A percentile compares a stretch with the other conserved stretches of the same genome.
Evolutionary conservation across 2,113 vertebrate species (phyloP).

Genomic region (Panurus biarmicus): DNA sequence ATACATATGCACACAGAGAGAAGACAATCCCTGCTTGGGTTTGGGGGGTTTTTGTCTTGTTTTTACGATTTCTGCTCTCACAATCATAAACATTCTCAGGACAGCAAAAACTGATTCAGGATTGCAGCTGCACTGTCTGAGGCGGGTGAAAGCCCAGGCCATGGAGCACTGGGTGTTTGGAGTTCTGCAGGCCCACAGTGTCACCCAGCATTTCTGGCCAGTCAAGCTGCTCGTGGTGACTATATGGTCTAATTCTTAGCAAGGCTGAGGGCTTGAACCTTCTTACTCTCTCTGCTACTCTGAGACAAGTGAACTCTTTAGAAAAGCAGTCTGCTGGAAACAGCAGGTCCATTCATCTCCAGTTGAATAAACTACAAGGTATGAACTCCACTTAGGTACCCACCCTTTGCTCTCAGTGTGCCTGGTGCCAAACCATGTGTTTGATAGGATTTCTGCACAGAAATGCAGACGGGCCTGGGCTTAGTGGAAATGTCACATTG

Average conservation of each 20-base stretch:
- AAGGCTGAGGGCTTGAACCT: not conserved
- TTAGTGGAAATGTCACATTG: not conserved
- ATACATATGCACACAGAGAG: not conserved
- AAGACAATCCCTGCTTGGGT: not conserved
- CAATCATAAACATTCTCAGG: not conserved
- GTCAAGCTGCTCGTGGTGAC: not conserved
- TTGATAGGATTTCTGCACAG: not conserved
- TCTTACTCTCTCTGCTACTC: not conserved
- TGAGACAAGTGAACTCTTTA: not conserved
- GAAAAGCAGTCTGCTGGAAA: not conserved
- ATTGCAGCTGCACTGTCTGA: not conserved
- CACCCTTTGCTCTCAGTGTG: not conserved
- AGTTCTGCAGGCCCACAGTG: not conserved
- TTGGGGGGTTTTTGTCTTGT: not conserved
- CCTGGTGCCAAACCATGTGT: not conserved
- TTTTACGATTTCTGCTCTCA: not conserved
- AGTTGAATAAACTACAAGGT: not conserved
- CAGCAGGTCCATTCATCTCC: not conserved
- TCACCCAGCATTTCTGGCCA: not conserved
- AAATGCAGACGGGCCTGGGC: not conserved
- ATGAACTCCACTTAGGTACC: not conserved
- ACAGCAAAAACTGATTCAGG: not conserved
- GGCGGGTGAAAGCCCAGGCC: not conserved
- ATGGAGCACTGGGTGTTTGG: not conserved
- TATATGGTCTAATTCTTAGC: not conserved